Conservation (phyloP, 2,888 invertebrate species). For the Polietes domitor region DNA sequence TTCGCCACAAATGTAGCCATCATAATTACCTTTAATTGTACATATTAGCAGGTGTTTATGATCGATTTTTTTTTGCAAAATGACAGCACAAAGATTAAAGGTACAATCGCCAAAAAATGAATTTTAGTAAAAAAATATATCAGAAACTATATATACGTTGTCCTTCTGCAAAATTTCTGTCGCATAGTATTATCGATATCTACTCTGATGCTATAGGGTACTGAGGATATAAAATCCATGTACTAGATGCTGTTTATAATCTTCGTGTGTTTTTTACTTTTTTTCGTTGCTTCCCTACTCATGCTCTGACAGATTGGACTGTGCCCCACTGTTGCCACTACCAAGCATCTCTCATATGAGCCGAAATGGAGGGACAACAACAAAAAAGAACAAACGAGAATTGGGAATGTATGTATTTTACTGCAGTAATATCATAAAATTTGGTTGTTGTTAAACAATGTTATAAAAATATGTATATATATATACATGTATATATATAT, state of each 20-base stretch:
- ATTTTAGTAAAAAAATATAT: too few species aligned
- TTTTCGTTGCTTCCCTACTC: not conserved
- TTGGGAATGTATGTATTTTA: constrained; percentile 50
- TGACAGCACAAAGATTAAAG: too few species aligned
- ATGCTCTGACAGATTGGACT: not conserved
- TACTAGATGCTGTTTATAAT: constrained; percentile 28
- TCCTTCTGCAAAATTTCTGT: too few species aligned
- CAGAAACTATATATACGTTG: too few species aligned
- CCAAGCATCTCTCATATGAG: constrained; percentile 14
- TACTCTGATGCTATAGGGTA: not conserved
- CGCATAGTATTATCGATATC: too few species aligned
- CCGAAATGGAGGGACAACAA: not conserved
- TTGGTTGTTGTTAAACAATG: constrained; percentile 39
- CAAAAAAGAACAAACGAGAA: constrained; percentile 37
- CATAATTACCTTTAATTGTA: too few species aligned
- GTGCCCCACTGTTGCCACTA: not conserved
- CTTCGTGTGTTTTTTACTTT: constrained; percentile 7
- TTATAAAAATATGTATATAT: constrained; percentile 37
- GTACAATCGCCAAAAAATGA: too few species aligned
- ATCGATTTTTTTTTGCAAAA: too few species aligned
- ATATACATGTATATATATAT: not conserved
- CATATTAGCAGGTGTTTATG: too few species aligned
- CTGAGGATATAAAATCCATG: constrained; percentile 10
- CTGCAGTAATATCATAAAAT: constrained; percentile 62
- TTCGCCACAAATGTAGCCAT: too few species aligned